Evolutionary conservation across 2,797 vertebrate genomes (phyloP).

Genomic region (Halcyon leucocephala): DNA sequence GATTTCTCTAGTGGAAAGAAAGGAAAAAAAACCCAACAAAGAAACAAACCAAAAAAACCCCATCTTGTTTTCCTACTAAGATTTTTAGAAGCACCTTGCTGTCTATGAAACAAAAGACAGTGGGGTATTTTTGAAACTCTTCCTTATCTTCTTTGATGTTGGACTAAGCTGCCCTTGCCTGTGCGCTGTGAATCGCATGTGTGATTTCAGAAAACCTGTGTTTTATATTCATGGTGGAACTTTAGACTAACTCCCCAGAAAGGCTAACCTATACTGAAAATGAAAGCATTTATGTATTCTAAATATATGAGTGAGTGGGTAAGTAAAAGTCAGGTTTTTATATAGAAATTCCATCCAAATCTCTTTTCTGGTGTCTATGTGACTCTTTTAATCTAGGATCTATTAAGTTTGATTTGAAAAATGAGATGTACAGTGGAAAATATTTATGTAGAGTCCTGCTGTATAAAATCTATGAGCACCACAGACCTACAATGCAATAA

Average conservation of each 20-base stretch:
- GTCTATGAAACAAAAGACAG: not conserved
- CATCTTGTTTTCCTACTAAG: not conserved
- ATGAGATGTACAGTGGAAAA: not conserved
- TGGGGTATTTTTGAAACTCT: not conserved
- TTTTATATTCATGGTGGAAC: not conserved
- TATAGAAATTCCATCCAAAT: not conserved
- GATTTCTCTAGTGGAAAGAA: not conserved
- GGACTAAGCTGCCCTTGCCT: not conserved
- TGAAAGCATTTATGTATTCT: not conserved
- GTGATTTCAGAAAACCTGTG: not conserved
- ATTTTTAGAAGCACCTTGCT: not conserved
- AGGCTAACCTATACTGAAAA: not conserved
- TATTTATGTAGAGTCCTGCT: not conserved
- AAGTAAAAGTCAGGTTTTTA: not conserved
- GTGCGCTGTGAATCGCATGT: not conserved
- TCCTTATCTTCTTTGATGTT: not conserved
- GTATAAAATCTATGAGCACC: not conserved
- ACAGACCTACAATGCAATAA: not conserved
- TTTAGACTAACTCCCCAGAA: not conserved
- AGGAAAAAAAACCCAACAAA: not conserved
- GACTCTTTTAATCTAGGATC: not conserved
- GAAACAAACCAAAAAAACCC: too few species aligned
- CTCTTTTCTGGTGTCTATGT: not conserved
- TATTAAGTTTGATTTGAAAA: not conserved
- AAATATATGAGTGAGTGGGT: not conserved